phyloP scores from a whole-genome alignment of 2,888 invertebrate species.

The Protophormia terraenovae region DNA sequence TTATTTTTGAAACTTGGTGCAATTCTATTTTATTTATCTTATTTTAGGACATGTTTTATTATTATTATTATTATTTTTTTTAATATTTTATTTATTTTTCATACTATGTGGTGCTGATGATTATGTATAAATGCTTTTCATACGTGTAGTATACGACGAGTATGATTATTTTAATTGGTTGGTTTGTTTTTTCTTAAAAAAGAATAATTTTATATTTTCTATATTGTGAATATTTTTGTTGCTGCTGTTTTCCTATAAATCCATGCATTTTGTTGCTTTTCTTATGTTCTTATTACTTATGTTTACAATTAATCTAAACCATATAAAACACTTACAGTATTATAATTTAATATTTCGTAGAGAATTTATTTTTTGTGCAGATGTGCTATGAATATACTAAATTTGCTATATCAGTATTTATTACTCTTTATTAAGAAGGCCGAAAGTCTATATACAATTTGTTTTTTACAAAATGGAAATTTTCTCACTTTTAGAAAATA shows the following conservation, averaged over 20 bases:
- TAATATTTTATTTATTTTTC: slow-evolving; percentile 69
- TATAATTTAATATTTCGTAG: not conserved
- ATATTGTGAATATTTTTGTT: slow-evolving; percentile 42
- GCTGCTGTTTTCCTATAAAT: slow-evolving; percentile 49
- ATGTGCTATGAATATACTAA: not conserved
- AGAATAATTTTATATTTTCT: slow-evolving; percentile 4
- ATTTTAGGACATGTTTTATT: slow-evolving; percentile 62
- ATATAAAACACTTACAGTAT: slow-evolving; percentile 32
- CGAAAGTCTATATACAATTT: slow-evolving; percentile 6
- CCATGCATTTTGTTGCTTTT: not conserved
- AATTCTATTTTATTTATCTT: slow-evolving; percentile 59
- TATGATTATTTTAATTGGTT: slow-evolving; percentile 27
- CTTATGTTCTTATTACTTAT: not conserved
- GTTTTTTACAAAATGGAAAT: not conserved
- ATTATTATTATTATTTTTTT: slow-evolving; percentile 34
- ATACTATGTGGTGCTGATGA: slow-evolving; percentile 80
- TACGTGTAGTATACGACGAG: slow-evolving; percentile 55
- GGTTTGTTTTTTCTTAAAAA: slow-evolving; percentile 54
- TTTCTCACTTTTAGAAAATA: not conserved
- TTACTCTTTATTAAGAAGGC: not conserved
- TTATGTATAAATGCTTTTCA: slow-evolving; percentile 77
- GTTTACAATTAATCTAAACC: slow-evolving; percentile 11
- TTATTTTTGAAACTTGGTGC: slow-evolving; percentile 67
- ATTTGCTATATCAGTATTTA: not conserved
- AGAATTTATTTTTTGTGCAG: slow-evolving; percentile 8